Percentiles rank a stretch among this genome's conserved stretches.
phyloP scores from a whole-genome alignment of 1,140 invertebrate genomes.

The Aculops lycopersici region DNA sequence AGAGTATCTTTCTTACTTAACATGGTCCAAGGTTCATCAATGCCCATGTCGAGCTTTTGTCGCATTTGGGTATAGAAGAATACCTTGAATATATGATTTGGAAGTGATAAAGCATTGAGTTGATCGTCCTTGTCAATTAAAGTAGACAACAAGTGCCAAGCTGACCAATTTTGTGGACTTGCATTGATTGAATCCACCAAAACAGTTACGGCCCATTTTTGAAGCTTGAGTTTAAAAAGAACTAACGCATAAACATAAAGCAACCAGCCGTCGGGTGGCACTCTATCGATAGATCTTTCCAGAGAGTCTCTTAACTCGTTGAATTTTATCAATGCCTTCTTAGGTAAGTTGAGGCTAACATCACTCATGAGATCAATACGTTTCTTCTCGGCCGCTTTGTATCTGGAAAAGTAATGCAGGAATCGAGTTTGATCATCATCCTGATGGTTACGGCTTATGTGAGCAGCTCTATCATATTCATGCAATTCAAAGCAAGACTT shows the following conservation, averaged over 20 bases:
- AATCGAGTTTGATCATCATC: slow-evolving; percentile 31
- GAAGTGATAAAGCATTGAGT: slow-evolving; percentile 31
- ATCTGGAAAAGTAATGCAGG: slow-evolving; percentile 46
- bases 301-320: neutral
- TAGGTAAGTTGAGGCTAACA: neutral
- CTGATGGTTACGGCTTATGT: slow-evolving; percentile 35
- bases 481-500: slow-evolving; percentile 66
- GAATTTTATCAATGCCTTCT: neutral
- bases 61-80: too few species aligned
- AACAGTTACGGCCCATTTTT: slow-evolving; percentile 33
- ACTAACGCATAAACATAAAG: slow-evolving; percentile 35
- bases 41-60: too few species aligned
- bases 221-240: slow-evolving; percentile 48
- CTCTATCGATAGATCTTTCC: neutral
- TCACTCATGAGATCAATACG: slow-evolving; percentile 6
- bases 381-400: slow-evolving; percentile 21
- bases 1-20: too few species aligned
- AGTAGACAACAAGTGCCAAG: slow-evolving; percentile 63
- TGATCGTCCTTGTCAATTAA: slow-evolving; percentile 32
- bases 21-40: too few species aligned
- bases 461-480: slow-evolving; percentile 62
- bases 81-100: slow-evolving; percentile 71
- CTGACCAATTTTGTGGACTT: slow-evolving; percentile 57
- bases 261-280: slow-evolving; percentile 7
- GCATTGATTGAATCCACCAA: slow-evolving; percentile 38